Percentiles rank a stretch among this genome's conserved stretches.
Conservation (phyloP, 2,113 vertebrate genomes). For the Channa maculata region DNA sequence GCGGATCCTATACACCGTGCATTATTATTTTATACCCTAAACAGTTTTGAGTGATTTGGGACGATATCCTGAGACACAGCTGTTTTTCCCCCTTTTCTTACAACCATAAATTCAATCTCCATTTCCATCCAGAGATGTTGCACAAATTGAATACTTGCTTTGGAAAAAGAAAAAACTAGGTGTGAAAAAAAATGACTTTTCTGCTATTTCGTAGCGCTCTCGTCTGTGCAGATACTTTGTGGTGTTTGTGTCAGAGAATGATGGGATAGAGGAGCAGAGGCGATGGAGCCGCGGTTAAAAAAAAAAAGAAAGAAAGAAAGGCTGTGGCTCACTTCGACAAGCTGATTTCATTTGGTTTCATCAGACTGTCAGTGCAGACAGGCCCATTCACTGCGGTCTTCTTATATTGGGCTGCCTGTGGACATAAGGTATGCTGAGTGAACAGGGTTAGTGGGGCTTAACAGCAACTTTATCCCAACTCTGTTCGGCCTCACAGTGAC, state of each 20-base stretch:
- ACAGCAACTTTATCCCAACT: constrained; percentile 21
- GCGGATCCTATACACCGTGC: background rate
- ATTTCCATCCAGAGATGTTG: constrained; percentile 48
- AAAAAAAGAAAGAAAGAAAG: background rate
- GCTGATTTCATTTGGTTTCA: constrained; percentile 80
- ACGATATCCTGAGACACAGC: background rate
- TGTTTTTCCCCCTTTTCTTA: constrained; percentile 12
- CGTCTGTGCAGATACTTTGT: constrained; percentile 28
- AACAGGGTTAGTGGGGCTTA: constrained; percentile 35
- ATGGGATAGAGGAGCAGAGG: constrained; percentile 36
- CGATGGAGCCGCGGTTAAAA: constrained; percentile 33
- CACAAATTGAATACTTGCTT: constrained; percentile 57
- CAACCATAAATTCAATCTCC: constrained; percentile 48
- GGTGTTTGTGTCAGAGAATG: constrained; percentile 40
- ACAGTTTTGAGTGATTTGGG: constrained; percentile 26
- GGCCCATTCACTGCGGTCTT: constrained; percentile 28
- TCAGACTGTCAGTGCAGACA: constrained; percentile 60
- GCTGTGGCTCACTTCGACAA: constrained; percentile 40
- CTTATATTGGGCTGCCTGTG: constrained; percentile 30
- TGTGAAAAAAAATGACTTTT: constrained; percentile 47
- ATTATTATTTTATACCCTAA: constrained; percentile 29
- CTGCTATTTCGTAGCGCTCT: constrained; percentile 33
- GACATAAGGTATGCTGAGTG: constrained; percentile 20
- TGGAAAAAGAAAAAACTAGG: constrained; percentile 5
- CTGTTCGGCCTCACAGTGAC: constrained; percentile 31